Conservation (phyloP, 2,797 vertebrate species). For the Cossypha dichroa region DNA sequence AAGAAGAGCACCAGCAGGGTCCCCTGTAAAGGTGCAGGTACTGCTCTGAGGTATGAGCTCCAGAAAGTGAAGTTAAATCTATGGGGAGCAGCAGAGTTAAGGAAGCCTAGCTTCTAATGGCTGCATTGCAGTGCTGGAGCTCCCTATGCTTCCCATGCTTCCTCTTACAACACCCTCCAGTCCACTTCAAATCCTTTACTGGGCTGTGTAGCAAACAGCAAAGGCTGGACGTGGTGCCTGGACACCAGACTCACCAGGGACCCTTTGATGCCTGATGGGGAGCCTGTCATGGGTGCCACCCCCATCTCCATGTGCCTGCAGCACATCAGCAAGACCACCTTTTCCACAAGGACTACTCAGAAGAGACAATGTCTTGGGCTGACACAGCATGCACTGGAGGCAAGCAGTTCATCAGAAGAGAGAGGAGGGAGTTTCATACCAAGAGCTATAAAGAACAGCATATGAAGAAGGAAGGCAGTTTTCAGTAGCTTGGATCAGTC, state of each 20-base stretch:
- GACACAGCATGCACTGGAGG: background rate
- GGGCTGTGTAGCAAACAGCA: background rate
- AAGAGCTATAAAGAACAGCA: background rate
- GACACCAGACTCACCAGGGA: background rate
- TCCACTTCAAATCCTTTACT: background rate
- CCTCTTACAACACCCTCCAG: background rate
- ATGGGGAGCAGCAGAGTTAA: background rate
- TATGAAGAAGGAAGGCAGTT: background rate
- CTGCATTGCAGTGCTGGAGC: background rate
- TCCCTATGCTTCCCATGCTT: background rate
- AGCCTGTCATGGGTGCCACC: background rate
- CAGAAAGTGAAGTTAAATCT: background rate
- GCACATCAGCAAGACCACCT: background rate
- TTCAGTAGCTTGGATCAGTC: background rate
- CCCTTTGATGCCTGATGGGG: background rate
- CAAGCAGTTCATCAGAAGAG: background rate
- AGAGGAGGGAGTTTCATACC: background rate
- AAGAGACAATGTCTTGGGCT: background rate
- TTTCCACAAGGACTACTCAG: background rate
- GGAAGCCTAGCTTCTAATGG: background rate
- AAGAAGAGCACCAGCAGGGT: background rate
- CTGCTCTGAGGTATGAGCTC: background rate
- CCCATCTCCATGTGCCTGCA: background rate
- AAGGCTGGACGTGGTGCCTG: background rate
- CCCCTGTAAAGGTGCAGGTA: background rate